A percentile compares a stretch with the other conserved stretches of the same genome.
Conservation (phyloP, 2,888 invertebrate species). For the Cerceris rybyensis region DNA sequence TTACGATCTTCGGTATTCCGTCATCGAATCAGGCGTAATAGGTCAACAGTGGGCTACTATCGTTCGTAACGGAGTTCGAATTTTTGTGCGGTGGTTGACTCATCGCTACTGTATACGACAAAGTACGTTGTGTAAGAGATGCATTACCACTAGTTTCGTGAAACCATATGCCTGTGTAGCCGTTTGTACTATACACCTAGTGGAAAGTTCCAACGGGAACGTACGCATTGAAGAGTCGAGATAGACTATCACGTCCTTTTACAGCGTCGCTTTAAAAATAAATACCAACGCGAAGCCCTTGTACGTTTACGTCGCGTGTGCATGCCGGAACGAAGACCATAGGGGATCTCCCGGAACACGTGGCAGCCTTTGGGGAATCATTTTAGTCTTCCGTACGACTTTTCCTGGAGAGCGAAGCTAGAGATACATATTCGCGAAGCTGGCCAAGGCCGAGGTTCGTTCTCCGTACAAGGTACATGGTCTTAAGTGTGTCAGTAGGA, state of each 20-base stretch:
- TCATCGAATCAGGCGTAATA: too few relatives aligned
- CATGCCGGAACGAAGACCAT: neutral
- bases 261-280: conserved; percentile 46
- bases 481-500: conserved; percentile 74
- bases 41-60: neutral
- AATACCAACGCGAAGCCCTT: conserved; percentile 52
- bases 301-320: conserved; percentile 3
- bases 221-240: conserved; percentile 19
- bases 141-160: conserved; percentile 7
- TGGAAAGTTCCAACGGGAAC: conserved; percentile 40
- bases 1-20: neutral
- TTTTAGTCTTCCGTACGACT: neutral
- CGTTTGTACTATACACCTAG: conserved; percentile 18
- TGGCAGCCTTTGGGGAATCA: conserved; percentile 17
- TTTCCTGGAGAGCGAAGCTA: conserved; percentile 22
- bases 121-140: conserved; percentile 9
- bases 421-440: conserved; percentile 44
- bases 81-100: conserved; percentile 3
- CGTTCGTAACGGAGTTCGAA: neutral
- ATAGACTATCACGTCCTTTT: conserved; percentile 11
- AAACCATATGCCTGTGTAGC: conserved; percentile 49
- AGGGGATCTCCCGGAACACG: conserved; percentile 23
- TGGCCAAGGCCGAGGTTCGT: conserved; percentile 58
- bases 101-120: conserved; percentile 1
- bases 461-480: conserved; percentile 55